Percentiles rank a stretch among this genome's conserved stretches.
These are phyloP conservation scores for Crioceris asparagi DNA, from an alignment of 2,888 invertebrate species.

Conservation along the genomic window DNA sequence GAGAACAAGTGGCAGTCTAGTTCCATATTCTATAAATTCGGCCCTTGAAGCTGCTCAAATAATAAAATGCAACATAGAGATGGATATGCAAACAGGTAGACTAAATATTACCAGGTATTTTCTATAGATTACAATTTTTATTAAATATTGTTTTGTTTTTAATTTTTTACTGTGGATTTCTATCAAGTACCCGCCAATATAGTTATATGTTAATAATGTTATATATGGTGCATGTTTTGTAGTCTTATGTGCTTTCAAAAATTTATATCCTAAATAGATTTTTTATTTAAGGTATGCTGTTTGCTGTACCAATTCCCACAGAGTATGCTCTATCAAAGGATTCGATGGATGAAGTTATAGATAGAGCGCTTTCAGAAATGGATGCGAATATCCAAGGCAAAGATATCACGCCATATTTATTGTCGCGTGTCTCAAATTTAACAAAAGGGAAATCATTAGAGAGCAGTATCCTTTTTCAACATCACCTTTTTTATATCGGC, in stretches of 20 bases:
- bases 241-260: too few species aligned
- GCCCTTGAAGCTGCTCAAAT: constrained; percentile 63
- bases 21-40: constrained; percentile 57
- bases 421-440: constrained; percentile 64
- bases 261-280: too few species aligned
- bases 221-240: too few species aligned
- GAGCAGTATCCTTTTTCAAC: constrained; percentile 75
- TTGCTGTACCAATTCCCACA: constrained; percentile 85
- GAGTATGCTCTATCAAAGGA: constrained; percentile 51
- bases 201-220: background rate
- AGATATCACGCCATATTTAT: constrained; percentile 84
- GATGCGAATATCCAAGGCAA: constrained; percentile 59
- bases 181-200: too few species aligned
- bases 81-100: constrained; percentile 53
- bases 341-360: constrained; percentile 59
- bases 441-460: constrained; percentile 72
- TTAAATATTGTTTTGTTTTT: background rate
- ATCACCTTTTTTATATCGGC: too few species aligned
- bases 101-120: too few species aligned
- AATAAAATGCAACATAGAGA: constrained; percentile 41
- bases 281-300: constrained; percentile 50
- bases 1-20: constrained; percentile 56
- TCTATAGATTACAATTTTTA: too few species aligned
- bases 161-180: too few species aligned
- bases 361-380: constrained; percentile 50